Conservation (phyloP, 2,113 vertebrate genomes). For the Coregonus clupeaformis region DNA sequence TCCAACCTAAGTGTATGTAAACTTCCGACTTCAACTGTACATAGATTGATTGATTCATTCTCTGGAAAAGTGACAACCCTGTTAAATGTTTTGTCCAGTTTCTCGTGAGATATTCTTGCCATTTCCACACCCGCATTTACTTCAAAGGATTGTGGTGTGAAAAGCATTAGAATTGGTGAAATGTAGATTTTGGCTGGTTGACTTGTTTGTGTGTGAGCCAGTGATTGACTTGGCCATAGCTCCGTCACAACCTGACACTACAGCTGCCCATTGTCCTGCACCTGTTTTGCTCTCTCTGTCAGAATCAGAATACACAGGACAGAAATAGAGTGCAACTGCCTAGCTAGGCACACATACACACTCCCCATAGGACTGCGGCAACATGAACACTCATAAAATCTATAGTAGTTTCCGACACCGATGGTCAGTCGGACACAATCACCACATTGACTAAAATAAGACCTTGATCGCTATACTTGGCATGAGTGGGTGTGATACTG, state of each 20-base stretch:
- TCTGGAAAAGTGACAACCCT: background rate
- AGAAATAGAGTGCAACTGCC: conserved; percentile 57
- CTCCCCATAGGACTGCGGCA: no score
- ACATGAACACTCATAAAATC: no score
- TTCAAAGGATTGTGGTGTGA: background rate
- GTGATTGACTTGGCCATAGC: conserved; percentile 1
- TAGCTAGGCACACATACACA: conserved; percentile 35
- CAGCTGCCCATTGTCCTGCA: no score
- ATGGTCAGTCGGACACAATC: no score
- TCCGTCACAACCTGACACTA: background rate
- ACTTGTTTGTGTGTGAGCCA: background rate
- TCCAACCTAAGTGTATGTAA: no score
- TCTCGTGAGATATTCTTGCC: background rate
- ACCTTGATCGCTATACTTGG: no score
- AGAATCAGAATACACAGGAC: conserved; percentile 53
- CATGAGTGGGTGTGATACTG: no score
- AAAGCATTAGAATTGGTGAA: background rate
- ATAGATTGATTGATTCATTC: background rate
- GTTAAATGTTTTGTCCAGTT: background rate
- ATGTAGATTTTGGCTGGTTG: no score
- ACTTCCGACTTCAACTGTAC: no score
- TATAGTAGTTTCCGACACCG: no score
- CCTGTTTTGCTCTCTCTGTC: conserved; percentile 48
- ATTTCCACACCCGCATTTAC: background rate
- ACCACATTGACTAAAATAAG: no score